Evolutionary conservation across 2,797 vertebrate genomes (phyloP), one percentile per base, ranked within the genome.

Genomic region (Halcyon smyrnensis): DNA sequence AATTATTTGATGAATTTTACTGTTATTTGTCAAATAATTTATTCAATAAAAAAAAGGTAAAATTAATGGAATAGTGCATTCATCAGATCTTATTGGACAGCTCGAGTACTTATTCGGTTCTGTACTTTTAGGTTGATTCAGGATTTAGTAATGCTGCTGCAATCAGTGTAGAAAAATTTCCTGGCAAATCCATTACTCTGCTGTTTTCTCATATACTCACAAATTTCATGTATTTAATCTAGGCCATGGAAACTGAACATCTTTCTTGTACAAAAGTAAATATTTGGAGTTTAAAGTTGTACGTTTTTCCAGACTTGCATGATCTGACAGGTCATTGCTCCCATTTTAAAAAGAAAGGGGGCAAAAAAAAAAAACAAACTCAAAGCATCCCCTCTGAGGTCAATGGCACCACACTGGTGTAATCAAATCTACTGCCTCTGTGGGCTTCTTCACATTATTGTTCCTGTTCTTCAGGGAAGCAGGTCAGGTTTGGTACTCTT

Each of bases 11-110:
- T 96, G 37, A 96, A 96, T 96, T 96, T 96, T 96, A 95, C 81
- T n/a, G 60, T 90, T 97, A 95, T 95, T 97, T 96, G 75, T 95
- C 92, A 97, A 95, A 94, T 94, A 96, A 96, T 96, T 95, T 96
- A 95, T 96, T 96, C 95, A 94, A 85, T 84, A 87, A 96, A 96
- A 95, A 95, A 96, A 95, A 95, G 74, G 93, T 95, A 71, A 87
- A 96, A 97, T 94, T 95, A 94, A 96, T 87, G 90, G 57, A 96
- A 84, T 83, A 24, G 57, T 73, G 27, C 57, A 89, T 96, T 95
- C 84, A 75, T 96, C 95, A 95, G 74, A 89, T 92, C 75, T 82
- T 87, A 87, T 84, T 85, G 83, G 88, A 85, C 84, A 89, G 68
- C 41, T 85, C 60, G 93, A 87, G 74, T 65, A 80, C 88, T 93